A percentile compares a stretch with the other conserved stretches of the same genome.
Conservation (phyloP, 37 sponge, comb jelly and placozoan species). For the Crambe crambe region DNA sequence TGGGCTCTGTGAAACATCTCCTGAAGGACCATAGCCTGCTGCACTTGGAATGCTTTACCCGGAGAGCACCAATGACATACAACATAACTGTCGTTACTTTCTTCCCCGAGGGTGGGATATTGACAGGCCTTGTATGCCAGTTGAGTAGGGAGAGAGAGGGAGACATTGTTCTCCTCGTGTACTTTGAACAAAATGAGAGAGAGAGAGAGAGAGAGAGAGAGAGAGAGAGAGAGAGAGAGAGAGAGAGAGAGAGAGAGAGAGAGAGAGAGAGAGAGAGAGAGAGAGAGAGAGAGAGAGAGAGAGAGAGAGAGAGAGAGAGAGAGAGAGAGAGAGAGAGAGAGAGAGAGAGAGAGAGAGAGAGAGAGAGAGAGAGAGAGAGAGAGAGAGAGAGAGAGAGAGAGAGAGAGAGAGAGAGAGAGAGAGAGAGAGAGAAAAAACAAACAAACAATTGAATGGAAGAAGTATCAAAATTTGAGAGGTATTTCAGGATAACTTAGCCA, state of each 20-base stretch:
- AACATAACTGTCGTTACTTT: background rate
- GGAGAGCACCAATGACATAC: background rate
- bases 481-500: too few species aligned
- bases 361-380: background rate
- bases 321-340: background rate
- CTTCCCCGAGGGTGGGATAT: background rate
- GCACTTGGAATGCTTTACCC: background rate
- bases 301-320: conserved; percentile 1
- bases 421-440: background rate
- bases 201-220: background rate
- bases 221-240: conserved; percentile 9
- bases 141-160: background rate
- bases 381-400: background rate
- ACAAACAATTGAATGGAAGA: background rate
- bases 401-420: background rate
- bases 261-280: conserved; percentile 8
- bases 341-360: background rate
- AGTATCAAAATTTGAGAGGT: background rate
- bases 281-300: conserved; percentile 26
- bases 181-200: background rate
- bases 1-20: background rate
- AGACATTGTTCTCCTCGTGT: background rate
- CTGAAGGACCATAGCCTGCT: conserved; percentile 21
- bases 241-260: conserved; percentile 31
- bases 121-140: background rate